Evolutionary conservation across 2,113 vertebrate species (phyloP).

Genomic region (Leptodactylus fuscus): DNA sequence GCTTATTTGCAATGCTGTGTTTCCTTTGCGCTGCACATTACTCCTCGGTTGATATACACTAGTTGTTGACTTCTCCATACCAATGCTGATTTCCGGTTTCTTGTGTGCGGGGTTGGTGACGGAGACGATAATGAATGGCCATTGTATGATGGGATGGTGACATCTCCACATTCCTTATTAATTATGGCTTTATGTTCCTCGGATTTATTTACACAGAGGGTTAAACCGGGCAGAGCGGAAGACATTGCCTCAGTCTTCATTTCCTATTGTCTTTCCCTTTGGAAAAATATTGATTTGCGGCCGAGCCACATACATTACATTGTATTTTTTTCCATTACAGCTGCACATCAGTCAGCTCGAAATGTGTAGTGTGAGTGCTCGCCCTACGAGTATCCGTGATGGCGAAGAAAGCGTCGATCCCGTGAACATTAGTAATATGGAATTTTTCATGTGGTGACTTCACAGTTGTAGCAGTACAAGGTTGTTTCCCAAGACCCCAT

Average conservation of each 20-base stretch:
- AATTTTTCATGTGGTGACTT: too few species aligned
- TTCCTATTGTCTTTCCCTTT: conserved; percentile 13
- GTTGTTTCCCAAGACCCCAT: too few species aligned
- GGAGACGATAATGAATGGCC: neutral
- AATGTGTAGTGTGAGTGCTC: conserved; percentile 1
- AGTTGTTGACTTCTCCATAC: neutral
- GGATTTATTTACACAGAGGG: neutral
- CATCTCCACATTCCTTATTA: neutral
- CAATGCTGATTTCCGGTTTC: neutral
- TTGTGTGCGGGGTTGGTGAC: neutral
- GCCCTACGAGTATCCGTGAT: too few species aligned
- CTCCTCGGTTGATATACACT: neutral
- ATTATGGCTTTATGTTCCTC: conserved; percentile 3
- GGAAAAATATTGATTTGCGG: conserved; percentile 20
- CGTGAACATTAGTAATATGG: neutral
- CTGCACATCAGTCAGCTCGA: neutral
- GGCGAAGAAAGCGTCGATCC: neutral
- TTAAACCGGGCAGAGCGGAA: neutral
- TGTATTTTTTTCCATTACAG: neutral
- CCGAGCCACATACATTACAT: neutral
- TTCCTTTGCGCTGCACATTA: too few species aligned
- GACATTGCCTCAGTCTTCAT: conserved; percentile 6
- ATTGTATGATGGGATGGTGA: neutral
- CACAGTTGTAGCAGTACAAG: too few species aligned
- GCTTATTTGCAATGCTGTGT: too few species aligned